Evolutionary conservation across 2,113 vertebrate species (phyloP).

Genomic region (Phaethon lepturus): DNA sequence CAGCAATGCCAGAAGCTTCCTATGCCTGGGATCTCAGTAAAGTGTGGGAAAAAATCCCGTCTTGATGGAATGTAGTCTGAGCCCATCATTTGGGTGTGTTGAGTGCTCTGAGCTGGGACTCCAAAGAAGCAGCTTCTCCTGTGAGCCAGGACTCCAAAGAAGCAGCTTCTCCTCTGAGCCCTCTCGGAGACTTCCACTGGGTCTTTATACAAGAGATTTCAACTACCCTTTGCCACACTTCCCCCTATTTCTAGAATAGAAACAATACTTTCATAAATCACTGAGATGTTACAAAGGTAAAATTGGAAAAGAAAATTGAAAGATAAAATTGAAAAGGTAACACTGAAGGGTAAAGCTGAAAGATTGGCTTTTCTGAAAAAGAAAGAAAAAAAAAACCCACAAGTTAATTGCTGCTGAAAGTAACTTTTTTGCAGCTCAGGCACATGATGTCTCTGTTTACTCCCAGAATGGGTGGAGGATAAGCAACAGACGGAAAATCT

Average conservation of each 20-base stretch:
- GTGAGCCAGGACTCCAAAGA: neutral
- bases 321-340: neutral
- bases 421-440: neutral
- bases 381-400: neutral
- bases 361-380: neutral
- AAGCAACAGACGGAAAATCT: slow-evolving; percentile 13
- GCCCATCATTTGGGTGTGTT: rapidly evolving
- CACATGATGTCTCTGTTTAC: slow-evolving; percentile 16
- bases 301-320: neutral
- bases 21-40: neutral
- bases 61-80: neutral
- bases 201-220: neutral
- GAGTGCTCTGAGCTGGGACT: neutral
- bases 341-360: neutral
- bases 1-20: neutral
- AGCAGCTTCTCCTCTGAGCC: neutral
- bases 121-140: neutral
- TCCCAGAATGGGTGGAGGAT: neutral
- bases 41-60: neutral
- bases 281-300: neutral
- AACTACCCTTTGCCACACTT: neutral
- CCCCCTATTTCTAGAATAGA: neutral
- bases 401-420: neutral
- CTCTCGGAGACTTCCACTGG: neutral
- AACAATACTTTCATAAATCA: neutral